Evolutionary conservation across 2,888 invertebrate species (phyloP), one percentile per base, ranked within the genome.

Genomic region (Sesamia inferens): DNA sequence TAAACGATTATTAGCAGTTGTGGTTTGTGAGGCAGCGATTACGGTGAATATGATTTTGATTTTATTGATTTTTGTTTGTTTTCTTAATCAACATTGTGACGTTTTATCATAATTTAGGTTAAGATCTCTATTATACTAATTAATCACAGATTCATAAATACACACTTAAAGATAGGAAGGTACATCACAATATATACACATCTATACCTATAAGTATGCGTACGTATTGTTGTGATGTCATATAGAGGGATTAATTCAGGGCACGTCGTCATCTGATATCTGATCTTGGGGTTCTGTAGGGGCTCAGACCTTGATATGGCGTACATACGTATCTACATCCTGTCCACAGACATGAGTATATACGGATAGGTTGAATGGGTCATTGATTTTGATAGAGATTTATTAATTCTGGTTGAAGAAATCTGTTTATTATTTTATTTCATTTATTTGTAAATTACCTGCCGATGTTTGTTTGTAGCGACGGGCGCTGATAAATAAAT

Each of bases 221-320:
- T 79, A 78, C 74, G 85, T 87, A 90, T 92, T 93, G 90, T 93
- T 91, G 91, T 92, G 91, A 89, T 90, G 93, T 93, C 93, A 92
- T 91, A 92, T 90, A 87, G 91, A 92, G 92, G 93, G 93, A 95
- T 95, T 95, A 95, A 95, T 95, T 93, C 94, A 90, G 91, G 91
- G 92, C 95, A 95, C 95, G 95, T 95, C 92, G 90, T 80, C 88
- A 87, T 85, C 89, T 90, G 93, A 92, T 94, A 95, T 95, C 95
- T 91, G 95, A 95, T 95, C 94, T 90, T 88, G 91, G 93, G 92
- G 92, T 90, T 88, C 85, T 82, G 91, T 86, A 84, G 91, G 92
- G 93, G 91, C 89, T 90, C 87, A 89, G 88, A 87, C 89, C 89
- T 88, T 89, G 90, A 90, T 92, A 90, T 86, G 87, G 82, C 86